These are phyloP conservation scores for Euzetes globulus DNA, from an alignment of 2,888 invertebrate genomes.

Conservation along the genomic window DNA sequence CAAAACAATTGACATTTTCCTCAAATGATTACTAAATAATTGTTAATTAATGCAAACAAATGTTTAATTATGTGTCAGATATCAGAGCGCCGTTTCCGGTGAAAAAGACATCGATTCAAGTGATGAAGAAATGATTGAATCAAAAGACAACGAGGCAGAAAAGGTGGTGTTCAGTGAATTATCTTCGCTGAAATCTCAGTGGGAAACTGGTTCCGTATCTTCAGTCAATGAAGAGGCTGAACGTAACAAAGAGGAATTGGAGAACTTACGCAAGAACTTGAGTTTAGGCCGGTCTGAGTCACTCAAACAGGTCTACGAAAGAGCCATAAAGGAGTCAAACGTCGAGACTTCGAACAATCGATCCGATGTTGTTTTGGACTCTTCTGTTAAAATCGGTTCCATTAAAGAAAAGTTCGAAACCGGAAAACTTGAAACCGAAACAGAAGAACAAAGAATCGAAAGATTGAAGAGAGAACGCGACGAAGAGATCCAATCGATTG, in stretches of 20 bases:
- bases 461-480: constrained; percentile 56
- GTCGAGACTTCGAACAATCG: constrained; percentile 57
- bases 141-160: constrained; percentile 37
- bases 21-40: not conserved
- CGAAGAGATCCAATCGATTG: constrained; percentile 54
- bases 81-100: constrained; percentile 42
- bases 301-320: constrained; percentile 81
- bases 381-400: constrained; percentile 39
- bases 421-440: constrained; percentile 54
- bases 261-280: constrained; percentile 67
- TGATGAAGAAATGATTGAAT: constrained; percentile 41
- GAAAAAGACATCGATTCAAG: constrained; percentile 41
- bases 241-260: constrained; percentile 65
- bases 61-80: constrained; percentile 33
- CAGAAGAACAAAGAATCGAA: constrained; percentile 46
- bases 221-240: constrained; percentile 35
- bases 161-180: constrained; percentile 41
- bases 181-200: constrained; percentile 43
- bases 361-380: constrained; percentile 47
- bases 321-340: constrained; percentile 52
- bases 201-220: constrained; percentile 42
- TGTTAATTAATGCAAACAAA: not conserved
- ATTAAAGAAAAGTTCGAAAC: constrained; percentile 49
- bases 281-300: constrained; percentile 48
- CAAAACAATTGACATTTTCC: not conserved